These are phyloP conservation scores for Orthosia incerta DNA, from an alignment of 2,888 invertebrate genomes.

Conservation along the genomic window DNA sequence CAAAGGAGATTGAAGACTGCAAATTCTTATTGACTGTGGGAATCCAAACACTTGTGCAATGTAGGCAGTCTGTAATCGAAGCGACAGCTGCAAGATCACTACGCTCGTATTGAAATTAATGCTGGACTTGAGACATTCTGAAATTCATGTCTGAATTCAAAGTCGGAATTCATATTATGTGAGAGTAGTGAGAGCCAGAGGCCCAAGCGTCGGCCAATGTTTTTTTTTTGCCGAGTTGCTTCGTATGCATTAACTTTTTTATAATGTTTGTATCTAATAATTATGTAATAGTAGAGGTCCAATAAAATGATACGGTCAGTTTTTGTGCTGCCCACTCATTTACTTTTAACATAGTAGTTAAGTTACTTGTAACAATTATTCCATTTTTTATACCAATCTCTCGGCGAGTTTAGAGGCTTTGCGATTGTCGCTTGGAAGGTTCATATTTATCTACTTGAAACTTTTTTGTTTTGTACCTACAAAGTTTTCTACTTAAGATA, in stretches of 20 bases:
- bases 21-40: neutral
- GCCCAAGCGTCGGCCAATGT: neutral
- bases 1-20: neutral
- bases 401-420: slow-evolving; percentile 11
- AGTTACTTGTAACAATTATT: no score
- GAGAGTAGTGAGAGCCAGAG: no score
- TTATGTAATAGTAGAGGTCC: neutral
- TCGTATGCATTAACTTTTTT: neutral
- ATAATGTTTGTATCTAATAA: neutral
- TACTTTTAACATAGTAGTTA: neutral
- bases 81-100: neutral
- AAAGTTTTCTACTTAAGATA: neutral
- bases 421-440: neutral
- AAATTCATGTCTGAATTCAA: no score
- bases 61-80: neutral
- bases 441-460: neutral
- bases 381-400: neutral
- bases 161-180: no score
- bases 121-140: no score
- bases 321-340: neutral
- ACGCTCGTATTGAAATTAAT: neutral
- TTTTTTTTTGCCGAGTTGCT: neutral
- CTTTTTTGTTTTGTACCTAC: slow-evolving; percentile 14
- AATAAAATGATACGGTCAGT: neutral
- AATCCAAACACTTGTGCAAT: slow-evolving; percentile 16